Percentiles rank a stretch among this genome's conserved stretches.
These are phyloP conservation scores for Trissolcus brochymenae DNA, from an alignment of 2,888 invertebrate genomes.

Conservation along the genomic window DNA sequence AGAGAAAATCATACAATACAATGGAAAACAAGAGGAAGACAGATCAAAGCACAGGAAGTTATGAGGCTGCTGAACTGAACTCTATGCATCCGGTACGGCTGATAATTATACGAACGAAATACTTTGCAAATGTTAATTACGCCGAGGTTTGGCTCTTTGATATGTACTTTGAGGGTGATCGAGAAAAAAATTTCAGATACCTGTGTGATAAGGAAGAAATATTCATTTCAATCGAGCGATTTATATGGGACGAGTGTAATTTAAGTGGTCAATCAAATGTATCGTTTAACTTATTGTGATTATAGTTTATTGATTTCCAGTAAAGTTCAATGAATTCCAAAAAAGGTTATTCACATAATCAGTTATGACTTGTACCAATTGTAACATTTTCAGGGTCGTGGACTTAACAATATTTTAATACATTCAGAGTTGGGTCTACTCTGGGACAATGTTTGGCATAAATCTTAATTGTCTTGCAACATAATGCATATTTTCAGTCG, in stretches of 20 bases:
- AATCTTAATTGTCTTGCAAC: too few species aligned
- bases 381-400: too few species aligned
- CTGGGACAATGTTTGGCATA: too few species aligned
- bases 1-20: conserved; percentile 68
- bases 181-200: conserved; percentile 52
- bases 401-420: too few species aligned
- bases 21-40: conserved; percentile 73
- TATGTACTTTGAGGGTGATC: conserved; percentile 55
- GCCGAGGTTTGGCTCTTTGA: conserved; percentile 60
- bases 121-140: conserved; percentile 77
- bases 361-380: not conserved
- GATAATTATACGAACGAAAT: conserved; percentile 76
- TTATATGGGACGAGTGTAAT: not conserved
- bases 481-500: too few species aligned
- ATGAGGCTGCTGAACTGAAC: conserved; percentile 66
- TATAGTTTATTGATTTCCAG: not conserved
- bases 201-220: conserved; percentile 42
- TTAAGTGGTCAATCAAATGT: too few species aligned
- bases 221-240: conserved; percentile 28
- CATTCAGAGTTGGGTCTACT: too few species aligned
- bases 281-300: not conserved
- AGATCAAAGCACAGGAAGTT: conserved; percentile 76
- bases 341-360: not conserved
- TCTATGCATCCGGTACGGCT: conserved; percentile 74
- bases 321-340: not conserved